Conservation (phyloP, 2,797 vertebrate genomes). For the Cossypha caffra region DNA sequence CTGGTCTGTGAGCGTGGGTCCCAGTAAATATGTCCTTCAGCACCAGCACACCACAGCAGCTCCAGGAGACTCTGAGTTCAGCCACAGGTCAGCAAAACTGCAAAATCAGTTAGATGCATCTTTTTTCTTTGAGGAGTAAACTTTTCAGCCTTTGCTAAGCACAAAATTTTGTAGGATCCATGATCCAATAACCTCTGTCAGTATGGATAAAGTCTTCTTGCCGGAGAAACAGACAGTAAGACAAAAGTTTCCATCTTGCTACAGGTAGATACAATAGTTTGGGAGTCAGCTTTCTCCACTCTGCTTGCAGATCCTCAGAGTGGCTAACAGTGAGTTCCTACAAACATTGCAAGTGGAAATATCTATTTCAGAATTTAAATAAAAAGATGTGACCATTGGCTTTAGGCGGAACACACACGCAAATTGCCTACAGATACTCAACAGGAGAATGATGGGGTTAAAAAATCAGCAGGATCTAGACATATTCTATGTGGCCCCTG, state of each 20-base stretch:
- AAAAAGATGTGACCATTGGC: not conserved
- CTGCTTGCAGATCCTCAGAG: not conserved
- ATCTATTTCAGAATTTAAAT: not conserved
- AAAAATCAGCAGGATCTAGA: not conserved
- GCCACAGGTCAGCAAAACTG: not conserved
- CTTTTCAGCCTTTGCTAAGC: not conserved
- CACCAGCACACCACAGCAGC: rapidly evolving
- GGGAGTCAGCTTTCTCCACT: not conserved
- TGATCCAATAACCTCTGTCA: not conserved
- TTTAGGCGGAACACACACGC: not conserved
- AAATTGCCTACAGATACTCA: not conserved
- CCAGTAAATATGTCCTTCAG: rapidly evolving
- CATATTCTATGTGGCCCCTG: not conserved
- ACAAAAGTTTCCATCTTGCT: not conserved
- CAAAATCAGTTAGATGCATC: not conserved
- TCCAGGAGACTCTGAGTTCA: not conserved
- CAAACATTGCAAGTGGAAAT: not conserved
- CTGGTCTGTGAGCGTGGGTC: not conserved
- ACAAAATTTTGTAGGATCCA: not conserved
- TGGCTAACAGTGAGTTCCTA: not conserved
- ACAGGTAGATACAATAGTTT: not conserved
- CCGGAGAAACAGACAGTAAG: not conserved
- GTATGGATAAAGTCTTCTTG: not conserved
- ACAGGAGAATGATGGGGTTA: not conserved
- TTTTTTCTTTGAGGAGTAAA: not conserved